A percentile compares a stretch with the other conserved stretches of the same genome.
These are phyloP conservation scores for Lithophane semibrunnea DNA, from an alignment of 2,888 invertebrate species.

Conservation along the genomic window DNA sequence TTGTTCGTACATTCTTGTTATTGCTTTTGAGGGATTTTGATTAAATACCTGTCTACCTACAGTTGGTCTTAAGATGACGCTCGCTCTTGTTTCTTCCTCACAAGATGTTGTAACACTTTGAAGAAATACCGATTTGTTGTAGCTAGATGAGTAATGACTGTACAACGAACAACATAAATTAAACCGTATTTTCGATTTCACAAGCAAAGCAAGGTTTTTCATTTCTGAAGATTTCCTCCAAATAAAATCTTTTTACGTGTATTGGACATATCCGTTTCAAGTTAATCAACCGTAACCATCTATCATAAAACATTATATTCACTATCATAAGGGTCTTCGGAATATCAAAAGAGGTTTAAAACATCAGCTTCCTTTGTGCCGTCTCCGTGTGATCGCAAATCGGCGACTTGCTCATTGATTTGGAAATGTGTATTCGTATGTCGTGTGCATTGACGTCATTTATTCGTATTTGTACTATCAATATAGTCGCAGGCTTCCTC, in stretches of 20 bases:
- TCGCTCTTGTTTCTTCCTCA: background rate
- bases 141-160: conserved; percentile 23
- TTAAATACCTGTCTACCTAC: conserved; percentile 17
- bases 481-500: conserved; percentile 31
- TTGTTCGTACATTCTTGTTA: background rate
- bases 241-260: conserved; percentile 18
- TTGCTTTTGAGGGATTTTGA: conserved; percentile 22
- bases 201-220: background rate
- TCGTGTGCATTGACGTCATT: conserved; percentile 51
- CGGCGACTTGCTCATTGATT: conserved; percentile 59
- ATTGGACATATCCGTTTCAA: conserved; percentile 41
- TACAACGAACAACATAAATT: background rate
- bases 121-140: conserved; percentile 16
- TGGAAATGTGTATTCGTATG: conserved; percentile 57
- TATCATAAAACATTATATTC: conserved; percentile 43
- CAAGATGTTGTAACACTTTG: background rate
- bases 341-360: conserved; percentile 63
- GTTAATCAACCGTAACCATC: conserved; percentile 40
- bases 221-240: background rate
- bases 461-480: conserved; percentile 54
- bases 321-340: conserved; percentile 12
- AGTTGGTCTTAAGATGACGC: background rate
- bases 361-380: conserved; percentile 60
- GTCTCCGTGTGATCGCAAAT: conserved; percentile 56
- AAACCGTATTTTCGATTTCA: background rate